Percentiles rank a stretch among this genome's conserved stretches.
phyloP scores from a whole-genome alignment of 2,797 vertebrate species.

The Caiman crocodilus region DNA sequence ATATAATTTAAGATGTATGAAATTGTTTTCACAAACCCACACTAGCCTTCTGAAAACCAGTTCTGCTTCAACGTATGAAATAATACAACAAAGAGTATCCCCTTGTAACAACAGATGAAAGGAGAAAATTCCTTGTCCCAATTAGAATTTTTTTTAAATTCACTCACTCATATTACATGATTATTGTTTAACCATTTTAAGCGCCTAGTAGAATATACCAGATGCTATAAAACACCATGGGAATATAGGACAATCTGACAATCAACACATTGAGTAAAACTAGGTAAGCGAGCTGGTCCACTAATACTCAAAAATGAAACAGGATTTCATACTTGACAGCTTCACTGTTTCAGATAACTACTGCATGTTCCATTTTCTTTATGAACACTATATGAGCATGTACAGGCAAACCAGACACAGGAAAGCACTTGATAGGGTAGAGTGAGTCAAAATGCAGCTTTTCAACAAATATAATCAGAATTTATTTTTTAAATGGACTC shows the following conservation, averaged over 20 bases:
- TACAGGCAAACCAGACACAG: background rate
- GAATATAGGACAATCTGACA: background rate
- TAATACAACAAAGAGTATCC: background rate
- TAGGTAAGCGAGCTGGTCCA: constrained; percentile 16
- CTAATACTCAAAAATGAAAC: background rate
- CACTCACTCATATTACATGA: background rate
- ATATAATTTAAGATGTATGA: background rate
- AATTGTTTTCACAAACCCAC: constrained; percentile 3
- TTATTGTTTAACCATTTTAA: background rate
- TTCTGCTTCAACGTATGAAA: background rate
- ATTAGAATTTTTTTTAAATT: background rate
- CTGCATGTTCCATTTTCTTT: constrained; percentile 8
- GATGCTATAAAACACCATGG: background rate
- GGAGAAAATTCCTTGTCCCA: background rate
- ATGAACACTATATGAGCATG: constrained; percentile 3
- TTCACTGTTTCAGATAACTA: background rate
- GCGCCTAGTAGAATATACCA: background rate
- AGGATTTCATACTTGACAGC: background rate
- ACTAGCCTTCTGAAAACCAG: background rate
- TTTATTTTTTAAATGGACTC: background rate
- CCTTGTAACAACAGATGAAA: background rate
- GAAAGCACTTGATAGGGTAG: background rate
- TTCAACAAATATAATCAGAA: background rate
- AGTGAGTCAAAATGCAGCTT: background rate
- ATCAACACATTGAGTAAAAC: background rate